Conservation (phyloP, 2,113 vertebrate genomes). For the Eublepharis macularius region DNA sequence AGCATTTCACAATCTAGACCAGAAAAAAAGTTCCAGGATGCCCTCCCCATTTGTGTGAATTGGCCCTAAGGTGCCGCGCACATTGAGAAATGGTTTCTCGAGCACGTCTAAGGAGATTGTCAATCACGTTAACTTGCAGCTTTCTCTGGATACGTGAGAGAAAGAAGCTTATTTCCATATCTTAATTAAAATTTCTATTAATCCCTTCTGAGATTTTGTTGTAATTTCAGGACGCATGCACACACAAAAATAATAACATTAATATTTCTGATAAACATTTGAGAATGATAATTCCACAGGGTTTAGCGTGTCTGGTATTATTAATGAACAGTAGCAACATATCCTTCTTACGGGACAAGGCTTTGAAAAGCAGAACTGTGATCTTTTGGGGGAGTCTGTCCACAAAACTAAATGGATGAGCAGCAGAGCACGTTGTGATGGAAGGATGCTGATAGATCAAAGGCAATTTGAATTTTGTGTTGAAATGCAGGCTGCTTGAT, state of each 20-base stretch:
- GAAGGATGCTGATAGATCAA: background rate
- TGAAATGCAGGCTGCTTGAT: background rate
- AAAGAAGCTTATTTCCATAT: slow-evolving; percentile 76
- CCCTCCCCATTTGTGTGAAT: background rate
- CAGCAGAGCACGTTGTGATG: too few species aligned
- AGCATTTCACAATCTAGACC: background rate
- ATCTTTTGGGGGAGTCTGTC: slow-evolving; percentile 6
- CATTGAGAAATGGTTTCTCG: slow-evolving; percentile 54
- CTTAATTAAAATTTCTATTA: slow-evolving; percentile 77
- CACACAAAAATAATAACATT: slow-evolving; percentile 47
- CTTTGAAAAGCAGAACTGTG: slow-evolving; percentile 2
- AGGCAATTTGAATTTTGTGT: background rate
- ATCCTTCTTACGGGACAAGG: slow-evolving; percentile 6
- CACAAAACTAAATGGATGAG: background rate
- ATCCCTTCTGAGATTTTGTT: slow-evolving; percentile 71
- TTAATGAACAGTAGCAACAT: slow-evolving; percentile 60
- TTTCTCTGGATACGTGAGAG: slow-evolving; percentile 62
- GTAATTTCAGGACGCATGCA: slow-evolving; percentile 67
- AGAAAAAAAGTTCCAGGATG: background rate
- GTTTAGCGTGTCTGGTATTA: slow-evolving; percentile 55
- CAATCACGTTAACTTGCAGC: slow-evolving; percentile 65
- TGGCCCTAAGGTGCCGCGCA: background rate
- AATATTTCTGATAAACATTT: slow-evolving; percentile 74
- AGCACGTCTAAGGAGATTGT: slow-evolving; percentile 60
- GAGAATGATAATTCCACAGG: slow-evolving; percentile 63